Base-by-base conservation (phyloP, 2,113 vertebrate genomes). In the Perca schrenkii region DNA sequence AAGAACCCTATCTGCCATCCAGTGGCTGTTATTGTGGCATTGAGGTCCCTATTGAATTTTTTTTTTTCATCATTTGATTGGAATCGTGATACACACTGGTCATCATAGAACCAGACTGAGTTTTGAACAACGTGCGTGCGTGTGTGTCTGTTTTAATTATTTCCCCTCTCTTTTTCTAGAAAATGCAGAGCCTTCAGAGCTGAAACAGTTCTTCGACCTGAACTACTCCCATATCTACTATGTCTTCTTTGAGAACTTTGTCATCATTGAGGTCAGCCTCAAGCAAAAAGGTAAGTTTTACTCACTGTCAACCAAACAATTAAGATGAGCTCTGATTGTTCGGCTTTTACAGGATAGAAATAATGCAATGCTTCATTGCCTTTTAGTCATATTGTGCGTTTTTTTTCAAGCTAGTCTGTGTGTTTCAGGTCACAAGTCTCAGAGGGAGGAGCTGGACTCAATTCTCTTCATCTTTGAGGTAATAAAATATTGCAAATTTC, bases 391-490 rank as follows among this genome's bases (percentile, higher is more conserved):
- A 43, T 12, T 22, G 21, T 61, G 58, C 7, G 6, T 6, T 72
- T 2, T 49, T 49, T 57, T 22, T 77, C 0, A 63, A 36, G 12
- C 28, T 12, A 0, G 7, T 83, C 25, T 73, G 10, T 78, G 15
- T 89, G 50, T 94, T 95, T 78, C 91, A 99, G 98, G 98, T 95
- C 98, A 99, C 91, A 99, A 99, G 89, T 99, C 98, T 73, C 98
- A 99, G 90, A 97, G 98, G 89, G 98, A 99, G 91, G 98, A 99
- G 91, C 94, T 99, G 90, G 98, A 99, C 96, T 98, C 97, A 71
- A 99, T 99, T 94, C 97, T 99, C 92, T 99, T 99, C 95, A 99
- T 99, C 95, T 99, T 99, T 95, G 98, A 99, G 97, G 98, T 99
- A 96, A 95, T 21, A 13, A 4, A 76, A 54, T 17, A 21, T 64